Conservation (phyloP, 2,888 invertebrate species). For the Cephus spinipes region DNA sequence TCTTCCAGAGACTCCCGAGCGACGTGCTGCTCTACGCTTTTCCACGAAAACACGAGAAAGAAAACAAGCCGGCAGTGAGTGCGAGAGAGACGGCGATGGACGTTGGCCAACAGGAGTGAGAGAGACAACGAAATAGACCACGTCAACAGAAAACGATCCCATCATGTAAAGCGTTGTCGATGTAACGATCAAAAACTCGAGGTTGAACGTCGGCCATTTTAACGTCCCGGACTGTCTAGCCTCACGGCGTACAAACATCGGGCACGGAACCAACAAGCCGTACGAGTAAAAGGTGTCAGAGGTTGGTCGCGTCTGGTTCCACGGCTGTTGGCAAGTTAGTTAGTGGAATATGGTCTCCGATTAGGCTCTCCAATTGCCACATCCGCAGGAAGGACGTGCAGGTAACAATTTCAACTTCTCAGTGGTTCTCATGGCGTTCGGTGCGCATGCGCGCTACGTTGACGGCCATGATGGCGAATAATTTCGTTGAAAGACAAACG, state of each 20-base stretch:
- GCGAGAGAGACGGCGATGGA: neutral
- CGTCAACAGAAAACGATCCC: neutral
- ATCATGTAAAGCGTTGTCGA: neutral
- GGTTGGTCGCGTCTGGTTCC: slow-evolving; percentile 11
- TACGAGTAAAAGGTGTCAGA: slow-evolving; percentile 2
- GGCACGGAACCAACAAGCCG: neutral
- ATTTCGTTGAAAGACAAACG: neutral
- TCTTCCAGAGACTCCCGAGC: slow-evolving; percentile 54
- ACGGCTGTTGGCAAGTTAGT: slow-evolving; percentile 20
- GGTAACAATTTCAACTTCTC: slow-evolving; percentile 38
- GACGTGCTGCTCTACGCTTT: slow-evolving; percentile 41
- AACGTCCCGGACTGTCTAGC: neutral
- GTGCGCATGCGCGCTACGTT: neutral
- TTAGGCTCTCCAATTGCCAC: slow-evolving; percentile 38
- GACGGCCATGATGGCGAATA: neutral
- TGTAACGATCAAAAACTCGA: neutral
- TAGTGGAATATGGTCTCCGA: slow-evolving; percentile 33
- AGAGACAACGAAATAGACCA: neutral
- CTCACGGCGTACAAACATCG: neutral
- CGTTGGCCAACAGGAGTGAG: neutral
- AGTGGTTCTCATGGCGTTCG: slow-evolving; percentile 28
- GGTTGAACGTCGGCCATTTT: neutral
- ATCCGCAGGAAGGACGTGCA: slow-evolving; percentile 37
- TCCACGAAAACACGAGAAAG: slow-evolving; percentile 27
- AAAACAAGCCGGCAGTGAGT: neutral